Conservation (phyloP, 2,888 invertebrate genomes). For the Pseudococcus longispinus region DNA sequence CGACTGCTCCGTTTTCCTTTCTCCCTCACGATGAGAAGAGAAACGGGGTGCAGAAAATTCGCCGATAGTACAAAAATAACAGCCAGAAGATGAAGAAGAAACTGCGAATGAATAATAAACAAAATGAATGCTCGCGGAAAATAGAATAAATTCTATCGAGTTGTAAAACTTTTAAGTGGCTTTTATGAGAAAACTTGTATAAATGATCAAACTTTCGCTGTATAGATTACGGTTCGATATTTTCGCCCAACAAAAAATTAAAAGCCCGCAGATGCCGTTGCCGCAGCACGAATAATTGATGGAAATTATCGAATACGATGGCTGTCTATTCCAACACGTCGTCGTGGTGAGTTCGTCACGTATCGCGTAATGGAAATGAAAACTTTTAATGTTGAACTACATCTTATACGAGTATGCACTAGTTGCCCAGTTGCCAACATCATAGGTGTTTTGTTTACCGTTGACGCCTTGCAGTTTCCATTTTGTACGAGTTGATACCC, state of each 20-base stretch:
- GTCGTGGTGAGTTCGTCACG: not conserved
- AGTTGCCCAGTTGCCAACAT: too few relatives aligned
- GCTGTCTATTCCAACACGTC: not conserved
- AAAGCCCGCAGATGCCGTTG: not conserved
- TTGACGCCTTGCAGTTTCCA: too few relatives aligned
- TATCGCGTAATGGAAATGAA: not conserved
- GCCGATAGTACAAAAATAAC: not conserved
- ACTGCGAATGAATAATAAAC: conserved; percentile 1
- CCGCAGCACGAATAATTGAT: not conserved
- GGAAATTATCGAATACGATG: not conserved
- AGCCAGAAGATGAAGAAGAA: not conserved
- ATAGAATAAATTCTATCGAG: not conserved
- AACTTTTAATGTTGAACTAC: not conserved
- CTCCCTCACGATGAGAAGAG: not conserved
- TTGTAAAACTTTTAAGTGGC: conserved; percentile 13
- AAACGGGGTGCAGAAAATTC: not conserved
- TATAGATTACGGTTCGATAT: conserved; percentile 10
- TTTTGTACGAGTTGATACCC: too few relatives aligned
- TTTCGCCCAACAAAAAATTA: not conserved
- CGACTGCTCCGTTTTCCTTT: not conserved
- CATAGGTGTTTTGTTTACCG: too few relatives aligned
- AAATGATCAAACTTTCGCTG: not conserved
- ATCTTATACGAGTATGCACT: too few relatives aligned
- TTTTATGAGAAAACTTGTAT: conserved; percentile 13
- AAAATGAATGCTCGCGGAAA: conserved; percentile 13